Percentiles rank a stretch among this genome's conserved stretches.
phyloP scores from a whole-genome alignment of 1,140 invertebrate genomes.

The Penaeus indicus region DNA sequence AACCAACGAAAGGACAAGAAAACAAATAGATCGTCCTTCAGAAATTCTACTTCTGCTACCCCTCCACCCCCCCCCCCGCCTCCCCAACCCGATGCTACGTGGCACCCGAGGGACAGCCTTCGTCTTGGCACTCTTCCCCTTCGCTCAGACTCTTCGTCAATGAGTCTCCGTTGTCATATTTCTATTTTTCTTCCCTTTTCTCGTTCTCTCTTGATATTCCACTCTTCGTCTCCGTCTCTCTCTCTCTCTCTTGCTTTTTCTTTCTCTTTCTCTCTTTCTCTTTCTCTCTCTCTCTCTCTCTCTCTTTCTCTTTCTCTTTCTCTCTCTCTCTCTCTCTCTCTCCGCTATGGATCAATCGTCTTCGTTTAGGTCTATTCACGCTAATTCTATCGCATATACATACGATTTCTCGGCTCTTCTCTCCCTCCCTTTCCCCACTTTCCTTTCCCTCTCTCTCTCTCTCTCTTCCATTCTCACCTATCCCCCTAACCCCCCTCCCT shows the following conservation, averaged over 20 bases:
- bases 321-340: neutral
- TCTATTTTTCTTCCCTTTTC: too few species aligned
- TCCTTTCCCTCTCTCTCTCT: too few species aligned
- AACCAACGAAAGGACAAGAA: neutral
- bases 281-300: neutral
- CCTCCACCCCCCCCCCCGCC: neutral
- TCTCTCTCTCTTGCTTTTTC: conserved; percentile 1
- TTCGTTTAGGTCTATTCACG: too few species aligned
- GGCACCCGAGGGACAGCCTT: too few species aligned
- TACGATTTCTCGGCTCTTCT: too few species aligned
- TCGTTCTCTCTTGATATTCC: neutral
- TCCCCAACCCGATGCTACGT: too few species aligned
- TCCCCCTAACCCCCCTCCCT: conserved; percentile 7
- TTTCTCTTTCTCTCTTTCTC: neutral
- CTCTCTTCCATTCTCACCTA: neutral
- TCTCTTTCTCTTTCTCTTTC: neutral
- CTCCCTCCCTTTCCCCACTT: too few species aligned
- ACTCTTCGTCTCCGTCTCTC: neutral
- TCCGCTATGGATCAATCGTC: too few species aligned
- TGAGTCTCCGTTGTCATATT: too few species aligned
- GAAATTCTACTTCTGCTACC: neutral
- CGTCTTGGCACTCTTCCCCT: too few species aligned
- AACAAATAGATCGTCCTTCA: neutral
- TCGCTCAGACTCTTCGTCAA: too few species aligned
- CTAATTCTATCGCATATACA: too few species aligned